These are phyloP conservation scores for Hystrix brachyura DNA, from an alignment of 2,113 vertebrate genomes.

Conservation along the genomic window DNA sequence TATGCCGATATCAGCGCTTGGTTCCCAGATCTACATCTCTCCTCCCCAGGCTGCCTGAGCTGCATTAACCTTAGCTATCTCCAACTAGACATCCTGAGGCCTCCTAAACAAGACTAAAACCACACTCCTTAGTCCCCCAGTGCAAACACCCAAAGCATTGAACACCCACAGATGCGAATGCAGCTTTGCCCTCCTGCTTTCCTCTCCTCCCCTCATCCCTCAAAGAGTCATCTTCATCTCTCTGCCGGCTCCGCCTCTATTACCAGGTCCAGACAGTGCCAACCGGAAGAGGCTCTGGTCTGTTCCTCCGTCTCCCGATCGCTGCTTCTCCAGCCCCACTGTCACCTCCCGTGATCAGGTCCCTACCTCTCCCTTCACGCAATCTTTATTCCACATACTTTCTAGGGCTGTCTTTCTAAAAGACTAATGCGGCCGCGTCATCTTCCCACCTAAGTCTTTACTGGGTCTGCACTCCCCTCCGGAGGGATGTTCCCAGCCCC, in stretches of 20 bases:
- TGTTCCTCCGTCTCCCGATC: not conserved
- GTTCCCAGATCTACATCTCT: not conserved
- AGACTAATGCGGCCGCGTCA: not conserved
- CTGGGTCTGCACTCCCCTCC: not conserved
- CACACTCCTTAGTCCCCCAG: not conserved
- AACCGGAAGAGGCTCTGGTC: not conserved
- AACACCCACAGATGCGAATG: accelerated
- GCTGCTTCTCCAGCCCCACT: no score
- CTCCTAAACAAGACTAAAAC: not conserved
- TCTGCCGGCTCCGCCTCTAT: not conserved
- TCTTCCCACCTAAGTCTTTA: not conserved
- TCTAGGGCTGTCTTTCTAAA: not conserved
- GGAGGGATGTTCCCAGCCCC: not conserved
- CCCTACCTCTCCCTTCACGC: not conserved
- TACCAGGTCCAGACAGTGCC: not conserved
- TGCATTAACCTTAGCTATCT: accelerated
- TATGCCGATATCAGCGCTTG: accelerated
- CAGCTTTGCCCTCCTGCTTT: not conserved
- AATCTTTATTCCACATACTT: not conserved
- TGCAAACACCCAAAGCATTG: not conserved
- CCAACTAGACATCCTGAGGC: not conserved
- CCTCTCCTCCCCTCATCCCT: not conserved
- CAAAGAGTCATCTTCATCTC: not conserved
- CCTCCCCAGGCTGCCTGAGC: not conserved
- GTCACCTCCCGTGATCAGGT: not conserved